phyloP scores from a whole-genome alignment of 2,888 invertebrate species.

The Idaea biselata region DNA sequence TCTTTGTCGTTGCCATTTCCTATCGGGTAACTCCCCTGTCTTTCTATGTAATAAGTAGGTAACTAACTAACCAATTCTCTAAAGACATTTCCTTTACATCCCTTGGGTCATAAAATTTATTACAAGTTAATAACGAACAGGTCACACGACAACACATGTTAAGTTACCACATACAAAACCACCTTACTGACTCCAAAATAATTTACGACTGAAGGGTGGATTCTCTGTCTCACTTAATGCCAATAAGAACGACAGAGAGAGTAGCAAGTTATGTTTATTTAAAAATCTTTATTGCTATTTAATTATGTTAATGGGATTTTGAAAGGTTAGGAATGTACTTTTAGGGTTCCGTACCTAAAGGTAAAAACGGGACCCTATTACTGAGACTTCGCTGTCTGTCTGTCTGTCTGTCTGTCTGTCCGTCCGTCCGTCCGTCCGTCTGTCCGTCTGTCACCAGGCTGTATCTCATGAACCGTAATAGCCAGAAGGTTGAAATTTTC shows the following conservation, averaged over 20 bases:
- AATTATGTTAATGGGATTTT: constrained; percentile 54
- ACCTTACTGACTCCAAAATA: constrained; percentile 54
- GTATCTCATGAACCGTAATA: no score
- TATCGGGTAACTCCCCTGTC: neutral
- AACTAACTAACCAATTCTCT: constrained; percentile 16
- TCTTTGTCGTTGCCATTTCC: no score
- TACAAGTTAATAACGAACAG: constrained; percentile 72
- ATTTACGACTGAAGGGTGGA: constrained; percentile 60
- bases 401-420: no score
- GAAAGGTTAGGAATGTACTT: constrained; percentile 37
- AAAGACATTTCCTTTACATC: constrained; percentile 51
- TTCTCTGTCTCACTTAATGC: constrained; percentile 30
- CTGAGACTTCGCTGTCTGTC: no score
- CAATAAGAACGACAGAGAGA: constrained; percentile 37
- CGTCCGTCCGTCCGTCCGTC: no score
- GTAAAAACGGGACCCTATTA: no score
- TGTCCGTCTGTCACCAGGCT: no score
- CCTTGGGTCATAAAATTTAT: constrained; percentile 68
- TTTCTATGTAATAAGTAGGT: constrained; percentile 12
- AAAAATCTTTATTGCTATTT: constrained; percentile 71
- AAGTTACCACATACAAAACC: constrained; percentile 50
- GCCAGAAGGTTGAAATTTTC: no score
- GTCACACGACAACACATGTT: constrained; percentile 70
- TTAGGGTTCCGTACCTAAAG: no score
- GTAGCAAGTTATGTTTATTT: constrained; percentile 52